These are phyloP conservation scores for Halesus radiatus DNA, from an alignment of 1,140 invertebrate genomes.

Conservation along the genomic window DNA sequence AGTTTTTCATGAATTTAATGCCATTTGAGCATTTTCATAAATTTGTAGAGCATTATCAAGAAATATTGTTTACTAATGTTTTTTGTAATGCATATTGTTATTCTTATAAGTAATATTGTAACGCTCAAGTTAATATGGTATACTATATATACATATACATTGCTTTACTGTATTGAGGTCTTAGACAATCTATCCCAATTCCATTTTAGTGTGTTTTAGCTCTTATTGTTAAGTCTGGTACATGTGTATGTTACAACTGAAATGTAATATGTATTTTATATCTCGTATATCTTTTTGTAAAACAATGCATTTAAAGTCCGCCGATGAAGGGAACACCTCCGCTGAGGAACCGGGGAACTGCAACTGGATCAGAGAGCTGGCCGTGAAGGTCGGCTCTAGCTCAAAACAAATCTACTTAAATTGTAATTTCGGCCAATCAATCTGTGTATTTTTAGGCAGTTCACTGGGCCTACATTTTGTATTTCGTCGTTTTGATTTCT, in stretches of 20 bases:
- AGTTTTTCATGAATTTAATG: too few relatives aligned
- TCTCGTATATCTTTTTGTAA: conserved; percentile 23
- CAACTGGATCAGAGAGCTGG: too few relatives aligned
- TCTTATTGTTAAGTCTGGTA: conserved; percentile 17
- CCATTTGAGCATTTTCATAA: too few relatives aligned
- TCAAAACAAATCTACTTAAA: neutral
- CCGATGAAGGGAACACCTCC: neutral
- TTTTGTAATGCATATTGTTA: too few relatives aligned
- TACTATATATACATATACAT: conserved; percentile 11
- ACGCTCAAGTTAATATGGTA: neutral
- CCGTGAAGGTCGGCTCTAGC: neutral
- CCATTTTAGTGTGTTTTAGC: conserved; percentile 33
- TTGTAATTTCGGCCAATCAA: conserved; percentile 1
- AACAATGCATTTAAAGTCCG: conserved; percentile 24
- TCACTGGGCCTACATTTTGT: neutral
- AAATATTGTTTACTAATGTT: too few relatives aligned
- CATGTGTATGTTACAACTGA: neutral
- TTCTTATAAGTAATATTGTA: too few relatives aligned
- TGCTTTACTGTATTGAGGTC: neutral
- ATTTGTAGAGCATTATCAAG: too few relatives aligned
- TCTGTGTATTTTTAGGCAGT: neutral
- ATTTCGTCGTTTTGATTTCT: neutral
- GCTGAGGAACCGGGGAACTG: neutral
- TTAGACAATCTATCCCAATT: conserved; percentile 27
- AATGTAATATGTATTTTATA: conserved; percentile 27